A percentile compares a stretch with the other conserved stretches of the same genome.
These are phyloP conservation scores for Antennarius maculatus DNA, from an alignment of 2,797 vertebrate species.

Conservation along the genomic window DNA sequence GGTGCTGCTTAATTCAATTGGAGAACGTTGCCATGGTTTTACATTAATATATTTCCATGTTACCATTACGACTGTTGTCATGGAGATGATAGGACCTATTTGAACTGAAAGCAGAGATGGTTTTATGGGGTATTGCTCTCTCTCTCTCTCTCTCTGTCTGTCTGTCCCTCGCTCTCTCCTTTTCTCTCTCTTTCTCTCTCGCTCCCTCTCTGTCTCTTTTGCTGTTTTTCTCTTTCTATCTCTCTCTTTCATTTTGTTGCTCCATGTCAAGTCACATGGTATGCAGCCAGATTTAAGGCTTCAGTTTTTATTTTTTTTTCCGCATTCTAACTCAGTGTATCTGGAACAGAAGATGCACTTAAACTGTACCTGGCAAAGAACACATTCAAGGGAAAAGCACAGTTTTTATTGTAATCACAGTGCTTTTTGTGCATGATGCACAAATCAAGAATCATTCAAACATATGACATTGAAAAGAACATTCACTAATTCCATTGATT, in stretches of 20 bases:
- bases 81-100: slow-evolving; percentile 95
- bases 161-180: slow-evolving; percentile 13
- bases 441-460: slow-evolving; percentile 41
- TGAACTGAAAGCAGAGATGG: slow-evolving; percentile 94
- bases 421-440: slow-evolving; percentile 29
- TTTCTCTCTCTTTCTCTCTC: slow-evolving; percentile 26
- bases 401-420: slow-evolving; percentile 37
- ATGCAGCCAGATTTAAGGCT: slow-evolving; percentile 77
- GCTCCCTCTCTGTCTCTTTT: slow-evolving; percentile 25
- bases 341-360: slow-evolving; percentile 64
- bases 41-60: slow-evolving; percentile 97
- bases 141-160: slow-evolving; percentile 45
- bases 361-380: slow-evolving; percentile 49
- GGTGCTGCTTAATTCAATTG: slow-evolving; percentile 91
- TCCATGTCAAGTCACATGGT: slow-evolving; percentile 76
- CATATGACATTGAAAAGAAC: slow-evolving; percentile 53
- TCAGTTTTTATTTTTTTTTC: slow-evolving; percentile 44
- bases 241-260: slow-evolving; percentile 58
- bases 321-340: slow-evolving; percentile 51
- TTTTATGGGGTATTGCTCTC: slow-evolving; percentile 79
- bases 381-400: slow-evolving; percentile 29
- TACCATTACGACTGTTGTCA: slow-evolving; percentile 99
- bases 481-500: slow-evolving; percentile 44
- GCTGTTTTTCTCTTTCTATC: slow-evolving; percentile 32
- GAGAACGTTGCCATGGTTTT: slow-evolving; percentile 92